Evolutionary conservation across 2,888 invertebrate genomes (phyloP), one percentile per base, ranked within the genome.

Genomic region (Protodeltote pygarga): DNA sequence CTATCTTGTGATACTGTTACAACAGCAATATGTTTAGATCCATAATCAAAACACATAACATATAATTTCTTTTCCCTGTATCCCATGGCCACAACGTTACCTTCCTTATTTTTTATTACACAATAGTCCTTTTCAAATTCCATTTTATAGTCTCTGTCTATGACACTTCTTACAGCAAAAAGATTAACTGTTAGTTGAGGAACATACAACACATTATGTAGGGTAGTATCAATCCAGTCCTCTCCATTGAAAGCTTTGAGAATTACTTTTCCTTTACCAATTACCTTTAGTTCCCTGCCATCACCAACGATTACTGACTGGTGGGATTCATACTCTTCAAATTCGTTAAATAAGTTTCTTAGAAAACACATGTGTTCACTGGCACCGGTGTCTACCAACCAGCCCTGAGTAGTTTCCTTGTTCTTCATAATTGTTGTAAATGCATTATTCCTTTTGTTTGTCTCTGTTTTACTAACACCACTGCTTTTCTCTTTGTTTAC

Each of bases 241-340:
- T 25, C 25, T 13, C 25, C 25, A 25, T 25, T 10, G 8, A 25
- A 25, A 13, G 3, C 4, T 25, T 25, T 13, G 4, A 25, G 13
- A 9, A 10, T 11, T 10, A 28, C 28, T 15, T 8, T 28, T 14
- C 28, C 28, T 15, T 28, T 15, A n/a, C 28, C 16, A 14, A 28
- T 28, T 10, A 28, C 16, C 2, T 14, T 14, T 13, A 28, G 6
- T 16, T 28, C 28, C 4, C 28, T 14, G 28, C 28, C 16, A 16
- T 28, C 28, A 28, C 28, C 28, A n/a, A 28, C 9, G 11, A 28
- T 28, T 15, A 28, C 28, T 28, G 28, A 28, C 8, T 16, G 28
- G 14, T 28, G 28, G 9, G 28, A 28, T 28, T 14, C 16, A 14
- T 28, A 23, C 9, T 23, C 23, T 9, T 23, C 23, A 9, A 23